phyloP scores from a whole-genome alignment of 2,797 vertebrate species.

The Microctenopoma stevenorrisi region DNA sequence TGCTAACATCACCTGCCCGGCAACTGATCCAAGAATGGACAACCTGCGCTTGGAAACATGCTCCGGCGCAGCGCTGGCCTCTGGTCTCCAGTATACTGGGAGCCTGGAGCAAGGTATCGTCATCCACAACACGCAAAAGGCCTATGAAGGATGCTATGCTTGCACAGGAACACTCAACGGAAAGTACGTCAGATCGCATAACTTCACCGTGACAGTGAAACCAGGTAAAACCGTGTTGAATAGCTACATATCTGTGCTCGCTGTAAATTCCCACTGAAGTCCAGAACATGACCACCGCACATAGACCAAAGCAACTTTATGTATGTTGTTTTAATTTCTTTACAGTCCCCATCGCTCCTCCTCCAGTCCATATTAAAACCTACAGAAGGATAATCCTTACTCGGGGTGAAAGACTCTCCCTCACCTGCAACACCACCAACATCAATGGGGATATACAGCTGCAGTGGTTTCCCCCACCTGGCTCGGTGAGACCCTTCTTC shows the following conservation, averaged over 20 bases:
- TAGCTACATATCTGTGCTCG: not conserved
- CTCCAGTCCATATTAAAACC: conserved; percentile 85
- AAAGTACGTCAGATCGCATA: conserved; percentile 69
- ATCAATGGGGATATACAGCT: conserved; percentile 89
- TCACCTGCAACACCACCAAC: conserved; percentile 90
- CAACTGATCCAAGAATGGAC: conserved; percentile 89
- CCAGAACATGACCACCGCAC: not conserved
- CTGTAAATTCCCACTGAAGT: not conserved
- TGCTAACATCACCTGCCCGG: conserved; percentile 87
- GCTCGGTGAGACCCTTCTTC: conserved; percentile 84
- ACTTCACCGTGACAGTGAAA: conserved; percentile 86
- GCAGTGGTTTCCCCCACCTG: conserved; percentile 83
- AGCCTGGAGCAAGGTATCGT: conserved; percentile 88
- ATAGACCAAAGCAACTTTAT: too few relatives aligned
- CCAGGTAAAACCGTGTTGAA: conserved; percentile 81
- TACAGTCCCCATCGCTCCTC: conserved; percentile 87
- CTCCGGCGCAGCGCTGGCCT: conserved; percentile 75
- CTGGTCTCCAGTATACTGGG: conserved; percentile 80
- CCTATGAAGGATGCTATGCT: conserved; percentile 88
- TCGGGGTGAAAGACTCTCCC: conserved; percentile 86
- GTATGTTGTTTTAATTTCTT: conserved; percentile 31
- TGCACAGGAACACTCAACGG: conserved; percentile 85
- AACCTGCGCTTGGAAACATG: conserved; percentile 87
- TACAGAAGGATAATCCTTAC: conserved; percentile 85
- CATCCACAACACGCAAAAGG: conserved; percentile 83